Evolutionary conservation across 2,113 vertebrate species (phyloP), one percentile per base, ranked within the genome.

Genomic region (Calyptomena viridis): DNA sequence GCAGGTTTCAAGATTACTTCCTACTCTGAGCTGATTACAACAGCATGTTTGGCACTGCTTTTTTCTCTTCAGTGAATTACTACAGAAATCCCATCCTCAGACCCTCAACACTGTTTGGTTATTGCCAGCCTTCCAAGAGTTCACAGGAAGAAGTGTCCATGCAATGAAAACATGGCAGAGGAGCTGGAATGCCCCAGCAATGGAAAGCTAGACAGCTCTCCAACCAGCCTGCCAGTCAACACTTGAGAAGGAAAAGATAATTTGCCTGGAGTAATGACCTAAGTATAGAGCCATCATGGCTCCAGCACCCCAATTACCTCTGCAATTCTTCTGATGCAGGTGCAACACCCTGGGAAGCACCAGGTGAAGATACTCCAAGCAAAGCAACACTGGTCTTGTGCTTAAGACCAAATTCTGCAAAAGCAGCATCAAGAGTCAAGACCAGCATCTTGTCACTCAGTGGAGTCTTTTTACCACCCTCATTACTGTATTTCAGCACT

Each of bases 201-300:
- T 21, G 47, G 46, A 91, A 77, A 95, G 69, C 49, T 4, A 78
- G 66, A 58, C 58, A 93, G 60, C 49, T 94, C 84, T 69, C 11
- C 69, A 91, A 18, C 18, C 72, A 87, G 76, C 39, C 62, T 76
- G 49, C 37, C 47, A 90, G 58, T 50, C 64, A 84, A 23, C 74
- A 66, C 68, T 33, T 23, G 31, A 58, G 63, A 83, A 89, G 82
- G 44, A 64, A 64, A 76, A 74, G 82, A 22, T 50, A 83, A 92
- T 85, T 88, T 76, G 75, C 82, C 67, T 71, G 83, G n/a, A 90
- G 72, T 92, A 93, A 89, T 27, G 16, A 94, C 55, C 82, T 87
- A 85, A 83, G 88, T 63, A 68, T 14, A 85, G 63, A 89, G 63
- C 9, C 60, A 77, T 33, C 63, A 76, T 0, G 11, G 50, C n/a